phyloP scores from a whole-genome alignment of 2,797 vertebrate genomes.

The Sebastes reedi region DNA sequence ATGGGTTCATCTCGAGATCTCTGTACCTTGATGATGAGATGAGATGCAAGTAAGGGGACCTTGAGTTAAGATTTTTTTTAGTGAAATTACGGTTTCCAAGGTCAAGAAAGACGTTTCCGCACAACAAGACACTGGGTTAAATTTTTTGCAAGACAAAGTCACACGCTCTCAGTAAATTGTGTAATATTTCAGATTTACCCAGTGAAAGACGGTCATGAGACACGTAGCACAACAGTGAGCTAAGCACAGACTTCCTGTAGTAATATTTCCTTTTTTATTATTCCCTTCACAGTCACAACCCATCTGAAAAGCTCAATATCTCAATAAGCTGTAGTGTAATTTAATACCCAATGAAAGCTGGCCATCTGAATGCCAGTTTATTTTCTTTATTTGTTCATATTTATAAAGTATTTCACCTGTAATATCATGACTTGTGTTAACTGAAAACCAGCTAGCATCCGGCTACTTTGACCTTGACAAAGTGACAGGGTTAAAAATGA shows the following conservation, averaged over 20 bases:
- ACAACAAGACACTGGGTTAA: neutral
- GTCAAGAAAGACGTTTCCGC: neutral
- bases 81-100: neutral
- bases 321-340: neutral
- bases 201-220: neutral
- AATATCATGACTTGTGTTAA: neutral
- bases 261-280: neutral
- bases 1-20: neutral
- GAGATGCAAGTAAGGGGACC: neutral
- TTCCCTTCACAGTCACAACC: neutral
- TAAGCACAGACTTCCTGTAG: neutral
- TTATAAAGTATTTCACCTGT: neutral
- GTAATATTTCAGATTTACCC: neutral
- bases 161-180: neutral
- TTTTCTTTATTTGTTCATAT: neutral
- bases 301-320: neutral
- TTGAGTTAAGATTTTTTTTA: neutral
- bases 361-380: no score
- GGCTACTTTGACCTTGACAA: neutral
- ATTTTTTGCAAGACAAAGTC: neutral
- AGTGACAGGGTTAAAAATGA: neutral
- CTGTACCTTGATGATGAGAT: neutral
- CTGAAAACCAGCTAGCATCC: neutral
- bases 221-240: neutral
- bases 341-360: neutral